Evolutionary conservation across 2,797 vertebrate genomes (phyloP), one percentile per base, ranked within the genome.

Genomic region (Gallinago solitaria): DNA sequence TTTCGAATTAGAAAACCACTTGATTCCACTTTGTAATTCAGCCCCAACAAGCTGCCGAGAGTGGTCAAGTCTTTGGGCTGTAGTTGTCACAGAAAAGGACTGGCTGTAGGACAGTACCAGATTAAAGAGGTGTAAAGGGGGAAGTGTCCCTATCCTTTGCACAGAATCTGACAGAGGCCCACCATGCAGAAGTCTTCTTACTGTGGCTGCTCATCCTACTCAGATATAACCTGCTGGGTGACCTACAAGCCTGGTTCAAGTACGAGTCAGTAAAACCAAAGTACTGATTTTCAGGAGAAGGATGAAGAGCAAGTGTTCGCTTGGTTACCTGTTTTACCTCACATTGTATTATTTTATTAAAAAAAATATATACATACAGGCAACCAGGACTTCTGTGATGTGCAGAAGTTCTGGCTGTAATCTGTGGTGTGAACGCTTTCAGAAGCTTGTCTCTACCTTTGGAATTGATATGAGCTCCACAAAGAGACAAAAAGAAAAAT

Each of bases 111-210:
- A 61, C 25, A 11, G 30, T 33, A 11, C 0, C 0, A 2, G 9
- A 3, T 5, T 16, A 11, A 2, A 16, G 37, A 37, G 21, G 56
- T 10, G 6, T 0, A 0, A 61, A 39, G 23, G 3, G 24, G 6
- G 8, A 87, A 35, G 57, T 0, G 0, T 16, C 56, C 47, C 63
- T 17, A 39, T 11, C 9, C 17, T 12, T 7, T 43, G 32, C 0
- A 0, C 11, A 24, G 30, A 60, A 53, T 53, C 51, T 20, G 13
- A 24, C 9, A 25, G 16, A 64, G 30, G 18, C 30, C 37, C 45
- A 8, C 11, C 9, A 2, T 0, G 6, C 16, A 65, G 9, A 65
- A 19, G 27, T 61, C 30, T 54, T 28, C 39, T 21, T 27, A 30
- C 15, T 19, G 19, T 6, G 3, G 48, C 50, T 47, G 28, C 28